These are phyloP conservation scores for Enteromius viviparus DNA, from an alignment of 2,797 vertebrate genomes.

Conservation along the genomic window DNA sequence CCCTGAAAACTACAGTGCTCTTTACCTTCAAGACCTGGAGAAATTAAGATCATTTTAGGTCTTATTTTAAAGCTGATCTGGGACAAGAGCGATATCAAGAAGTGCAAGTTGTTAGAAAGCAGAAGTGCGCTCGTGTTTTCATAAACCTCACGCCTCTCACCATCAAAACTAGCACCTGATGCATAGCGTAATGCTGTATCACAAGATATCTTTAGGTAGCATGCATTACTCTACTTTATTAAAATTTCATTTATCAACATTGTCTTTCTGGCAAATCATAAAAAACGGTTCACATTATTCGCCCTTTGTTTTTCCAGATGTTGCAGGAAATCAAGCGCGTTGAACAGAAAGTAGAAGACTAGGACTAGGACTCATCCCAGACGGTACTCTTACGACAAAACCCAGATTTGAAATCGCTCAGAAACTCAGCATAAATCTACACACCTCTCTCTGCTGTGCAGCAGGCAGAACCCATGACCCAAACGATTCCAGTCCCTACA, in stretches of 20 bases:
- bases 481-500: slow-evolving; percentile 71
- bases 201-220: not conserved
- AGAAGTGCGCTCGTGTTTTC: not conserved
- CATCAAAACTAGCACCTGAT: not conserved
- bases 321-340: not conserved
- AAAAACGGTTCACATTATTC: no score
- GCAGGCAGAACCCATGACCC: slow-evolving; percentile 86
- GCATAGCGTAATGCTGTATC: not conserved
- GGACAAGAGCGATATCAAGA: not conserved
- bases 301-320: not conserved
- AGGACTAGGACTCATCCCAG: no score
- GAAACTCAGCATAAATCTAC: slow-evolving; percentile 61
- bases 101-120: not conserved
- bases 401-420: not conserved
- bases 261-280: not conserved
- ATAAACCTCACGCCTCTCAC: not conserved
- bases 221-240: not conserved
- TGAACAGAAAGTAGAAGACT: not conserved
- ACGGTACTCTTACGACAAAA: not conserved
- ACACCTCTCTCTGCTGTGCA: slow-evolving; percentile 82
- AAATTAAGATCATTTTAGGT: not conserved
- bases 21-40: not conserved
- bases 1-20: not conserved
- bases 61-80: not conserved
- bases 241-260: not conserved